These are phyloP conservation scores for Isurus oxyrinchus DNA, from an alignment of 2,113 vertebrate species.

Conservation along the genomic window DNA sequence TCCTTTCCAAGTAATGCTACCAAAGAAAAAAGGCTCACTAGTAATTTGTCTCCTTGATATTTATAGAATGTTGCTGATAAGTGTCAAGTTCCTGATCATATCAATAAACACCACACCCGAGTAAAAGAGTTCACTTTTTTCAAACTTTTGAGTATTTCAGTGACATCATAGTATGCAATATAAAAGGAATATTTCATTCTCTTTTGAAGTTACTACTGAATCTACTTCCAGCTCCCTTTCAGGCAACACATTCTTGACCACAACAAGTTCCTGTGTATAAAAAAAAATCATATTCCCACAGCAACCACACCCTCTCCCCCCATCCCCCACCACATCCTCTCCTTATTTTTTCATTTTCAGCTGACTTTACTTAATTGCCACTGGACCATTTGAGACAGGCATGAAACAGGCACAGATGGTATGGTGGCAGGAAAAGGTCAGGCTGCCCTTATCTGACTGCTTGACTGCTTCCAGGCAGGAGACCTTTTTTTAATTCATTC, in stretches of 20 bases:
- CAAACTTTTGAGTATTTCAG: neutral
- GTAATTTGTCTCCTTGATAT: neutral
- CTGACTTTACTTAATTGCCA: neutral
- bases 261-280: neutral
- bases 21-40: neutral
- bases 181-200: neutral
- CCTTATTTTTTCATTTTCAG: neutral
- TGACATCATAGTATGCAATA: neutral
- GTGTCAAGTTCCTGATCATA: neutral
- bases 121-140: neutral
- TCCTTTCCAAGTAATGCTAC: neutral
- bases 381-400: neutral
- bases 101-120: neutral
- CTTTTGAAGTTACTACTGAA: neutral
- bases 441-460: neutral
- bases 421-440: neutral
- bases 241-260: neutral
- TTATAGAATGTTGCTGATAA: neutral
- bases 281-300: neutral
- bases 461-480: neutral
- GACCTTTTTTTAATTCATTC: no score
- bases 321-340: neutral
- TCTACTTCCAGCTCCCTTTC: neutral
- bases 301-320: neutral
- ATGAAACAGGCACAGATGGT: neutral